phyloP scores from a whole-genome alignment of 2,888 invertebrate genomes.

The Entomobrya proxima region DNA sequence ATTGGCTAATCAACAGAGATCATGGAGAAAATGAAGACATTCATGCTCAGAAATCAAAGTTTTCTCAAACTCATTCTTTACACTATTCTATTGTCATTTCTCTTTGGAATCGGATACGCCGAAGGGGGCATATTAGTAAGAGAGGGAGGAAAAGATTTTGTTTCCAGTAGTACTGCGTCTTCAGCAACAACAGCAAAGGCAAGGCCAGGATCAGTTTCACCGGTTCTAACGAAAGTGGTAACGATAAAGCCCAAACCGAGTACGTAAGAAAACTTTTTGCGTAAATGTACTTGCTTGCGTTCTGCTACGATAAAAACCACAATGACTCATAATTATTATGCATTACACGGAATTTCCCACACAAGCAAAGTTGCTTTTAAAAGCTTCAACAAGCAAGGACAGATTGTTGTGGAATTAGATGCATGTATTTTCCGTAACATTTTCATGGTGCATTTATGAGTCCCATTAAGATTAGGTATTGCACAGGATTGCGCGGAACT shows the following conservation, averaged over 20 bases:
- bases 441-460: conserved; percentile 19
- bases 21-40: background rate
- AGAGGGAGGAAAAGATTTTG: background rate
- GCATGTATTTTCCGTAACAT: background rate
- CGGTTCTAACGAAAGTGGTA: background rate
- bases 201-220: background rate
- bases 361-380: background rate
- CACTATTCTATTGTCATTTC: background rate
- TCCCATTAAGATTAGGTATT: conserved; percentile 29
- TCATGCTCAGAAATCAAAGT: background rate
- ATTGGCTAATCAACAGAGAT: too few species aligned
- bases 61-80: background rate
- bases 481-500: background rate
- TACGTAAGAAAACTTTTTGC: background rate
- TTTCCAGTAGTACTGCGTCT: background rate
- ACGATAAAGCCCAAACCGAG: conserved; percentile 19
- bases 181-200: background rate
- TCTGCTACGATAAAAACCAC: background rate
- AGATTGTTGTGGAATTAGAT: background rate
- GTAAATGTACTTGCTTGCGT: too few species aligned
- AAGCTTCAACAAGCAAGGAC: background rate
- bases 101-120: background rate
- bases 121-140: background rate
- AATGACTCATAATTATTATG: background rate
- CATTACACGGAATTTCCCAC: conserved; percentile 2